Evolutionary conservation across 2,888 invertebrate species (phyloP).

Genomic region (Coleophora deauratella): DNA sequence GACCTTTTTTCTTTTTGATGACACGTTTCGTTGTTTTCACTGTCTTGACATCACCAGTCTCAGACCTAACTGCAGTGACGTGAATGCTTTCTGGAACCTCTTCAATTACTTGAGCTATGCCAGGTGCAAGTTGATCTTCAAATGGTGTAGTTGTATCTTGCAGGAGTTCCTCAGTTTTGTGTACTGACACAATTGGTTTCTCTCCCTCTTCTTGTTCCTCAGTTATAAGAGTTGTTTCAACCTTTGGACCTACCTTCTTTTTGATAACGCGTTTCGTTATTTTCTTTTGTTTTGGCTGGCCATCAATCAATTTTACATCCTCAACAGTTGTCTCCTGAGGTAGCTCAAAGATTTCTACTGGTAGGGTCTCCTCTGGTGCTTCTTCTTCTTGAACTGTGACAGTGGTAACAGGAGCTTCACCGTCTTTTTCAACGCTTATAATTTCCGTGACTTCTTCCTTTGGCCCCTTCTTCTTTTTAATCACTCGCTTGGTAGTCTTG

Average conservation of each 20-base stretch:
- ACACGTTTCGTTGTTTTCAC: constrained; percentile 26
- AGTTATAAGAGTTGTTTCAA: constrained; percentile 15
- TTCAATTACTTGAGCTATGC: neutral
- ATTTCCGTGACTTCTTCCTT: constrained; percentile 15
- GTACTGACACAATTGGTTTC: constrained; percentile 6
- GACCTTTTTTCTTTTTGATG: constrained; percentile 23
- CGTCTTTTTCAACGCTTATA: constrained; percentile 40
- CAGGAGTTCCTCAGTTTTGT: constrained; percentile 10
- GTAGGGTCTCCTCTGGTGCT: constrained; percentile 27
- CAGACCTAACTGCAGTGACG: constrained; percentile 24
- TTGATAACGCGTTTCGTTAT: constrained; percentile 18
- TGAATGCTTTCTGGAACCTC: constrained; percentile 15
- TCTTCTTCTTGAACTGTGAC: constrained; percentile 11
- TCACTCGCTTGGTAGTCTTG: constrained; percentile 28
- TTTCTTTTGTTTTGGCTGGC: constrained; percentile 23
- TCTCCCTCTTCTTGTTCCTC: constrained; percentile 12
- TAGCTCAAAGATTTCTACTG: constrained; percentile 18
- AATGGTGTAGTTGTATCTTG: constrained; percentile 20
- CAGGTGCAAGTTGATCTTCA: neutral
- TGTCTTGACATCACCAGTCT: constrained; percentile 20
- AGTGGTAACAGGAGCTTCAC: constrained; percentile 32
- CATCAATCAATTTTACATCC: constrained; percentile 29
- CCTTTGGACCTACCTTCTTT: constrained; percentile 26
- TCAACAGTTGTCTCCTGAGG: constrained; percentile 39
- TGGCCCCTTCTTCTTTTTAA: constrained; percentile 8